A percentile compares a stretch with the other conserved stretches of the same genome.
phyloP scores from a whole-genome alignment of 1,140 invertebrate genomes.

The Odontomachus brunneus region DNA sequence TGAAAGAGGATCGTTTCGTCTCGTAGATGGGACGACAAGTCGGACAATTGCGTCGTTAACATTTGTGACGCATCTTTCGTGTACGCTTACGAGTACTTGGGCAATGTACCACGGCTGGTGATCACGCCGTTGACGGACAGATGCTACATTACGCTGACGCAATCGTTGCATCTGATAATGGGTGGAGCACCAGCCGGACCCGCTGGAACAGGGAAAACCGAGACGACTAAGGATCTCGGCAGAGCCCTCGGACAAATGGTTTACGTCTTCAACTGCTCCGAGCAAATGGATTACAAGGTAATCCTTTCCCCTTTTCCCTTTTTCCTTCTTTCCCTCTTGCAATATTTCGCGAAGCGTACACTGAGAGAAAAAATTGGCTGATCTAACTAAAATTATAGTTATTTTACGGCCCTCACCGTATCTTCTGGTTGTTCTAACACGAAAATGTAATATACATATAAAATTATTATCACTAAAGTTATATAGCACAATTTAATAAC shows the following conservation, averaged over 20 bases:
- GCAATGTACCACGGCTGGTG: constrained; percentile 92
- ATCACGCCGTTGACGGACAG: constrained; percentile 95
- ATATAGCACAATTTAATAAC: no score
- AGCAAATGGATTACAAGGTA: constrained; percentile 95
- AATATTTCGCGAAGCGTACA: neutral
- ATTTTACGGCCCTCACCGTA: no score
- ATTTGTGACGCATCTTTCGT: constrained; percentile 95
- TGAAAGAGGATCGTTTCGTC: constrained; percentile 36
- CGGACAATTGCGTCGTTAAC: constrained; percentile 95
- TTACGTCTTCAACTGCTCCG: constrained; percentile 98
- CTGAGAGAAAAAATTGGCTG: no score
- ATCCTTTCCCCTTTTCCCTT: neutral
- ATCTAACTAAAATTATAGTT: no score
- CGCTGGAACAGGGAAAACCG: constrained; percentile 98
- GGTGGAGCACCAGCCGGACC: constrained; percentile 96
- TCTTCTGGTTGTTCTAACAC: no score
- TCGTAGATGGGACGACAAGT: constrained; percentile 91
- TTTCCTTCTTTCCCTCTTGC: neutral
- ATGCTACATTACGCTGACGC: constrained; percentile 95
- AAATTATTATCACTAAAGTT: no score
- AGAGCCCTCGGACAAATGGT: constrained; percentile 98
- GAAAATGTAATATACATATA: no score
- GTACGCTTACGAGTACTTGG: constrained; percentile 97
- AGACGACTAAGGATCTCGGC: constrained; percentile 97
- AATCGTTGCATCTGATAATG: constrained; percentile 92